phyloP scores from a whole-genome alignment of 2,113 vertebrate genomes.

The Neomonachus schauinslandi region DNA sequence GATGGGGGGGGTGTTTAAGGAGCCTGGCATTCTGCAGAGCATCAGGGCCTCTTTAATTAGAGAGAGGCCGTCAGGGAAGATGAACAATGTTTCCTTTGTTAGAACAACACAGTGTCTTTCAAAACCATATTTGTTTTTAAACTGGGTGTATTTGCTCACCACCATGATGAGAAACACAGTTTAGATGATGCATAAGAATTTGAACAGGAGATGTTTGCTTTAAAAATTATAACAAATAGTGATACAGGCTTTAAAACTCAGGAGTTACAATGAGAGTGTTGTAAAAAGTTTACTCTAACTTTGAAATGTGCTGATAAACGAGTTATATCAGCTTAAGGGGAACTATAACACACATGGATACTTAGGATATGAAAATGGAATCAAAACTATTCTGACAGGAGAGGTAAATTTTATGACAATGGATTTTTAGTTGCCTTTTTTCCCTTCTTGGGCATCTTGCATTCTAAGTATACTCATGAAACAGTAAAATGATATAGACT shows the following conservation, averaged over 20 bases:
- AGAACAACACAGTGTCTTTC: conserved; percentile 46
- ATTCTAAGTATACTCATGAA: neutral
- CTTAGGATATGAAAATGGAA: conserved; percentile 30
- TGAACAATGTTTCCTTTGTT: conserved; percentile 58
- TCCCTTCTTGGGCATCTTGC: conserved; percentile 2
- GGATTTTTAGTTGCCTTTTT: neutral
- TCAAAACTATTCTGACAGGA: conserved; percentile 10
- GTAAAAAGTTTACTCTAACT: conserved; percentile 45
- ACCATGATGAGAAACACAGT: neutral
- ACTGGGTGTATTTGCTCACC: conserved; percentile 1
- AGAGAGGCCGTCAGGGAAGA: conserved; percentile 63
- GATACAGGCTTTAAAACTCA: neutral
- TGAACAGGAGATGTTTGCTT: conserved; percentile 18
- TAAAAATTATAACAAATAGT: conserved; percentile 4
- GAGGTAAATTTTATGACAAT: conserved; percentile 54
- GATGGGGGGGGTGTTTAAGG: neutral
- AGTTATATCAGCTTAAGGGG: neutral
- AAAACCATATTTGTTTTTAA: conserved; percentile 67
- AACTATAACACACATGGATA: neutral
- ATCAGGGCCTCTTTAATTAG: conserved; percentile 72
- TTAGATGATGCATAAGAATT: neutral
- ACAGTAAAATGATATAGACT: conserved; percentile 26
- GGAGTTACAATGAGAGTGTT: neutral
- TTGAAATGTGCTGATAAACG: conserved; percentile 49
- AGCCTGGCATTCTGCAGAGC: conserved; percentile 10